These are phyloP conservation scores for Pseudoips prasinana DNA, from an alignment of 2,888 invertebrate genomes.

Conservation along the genomic window DNA sequence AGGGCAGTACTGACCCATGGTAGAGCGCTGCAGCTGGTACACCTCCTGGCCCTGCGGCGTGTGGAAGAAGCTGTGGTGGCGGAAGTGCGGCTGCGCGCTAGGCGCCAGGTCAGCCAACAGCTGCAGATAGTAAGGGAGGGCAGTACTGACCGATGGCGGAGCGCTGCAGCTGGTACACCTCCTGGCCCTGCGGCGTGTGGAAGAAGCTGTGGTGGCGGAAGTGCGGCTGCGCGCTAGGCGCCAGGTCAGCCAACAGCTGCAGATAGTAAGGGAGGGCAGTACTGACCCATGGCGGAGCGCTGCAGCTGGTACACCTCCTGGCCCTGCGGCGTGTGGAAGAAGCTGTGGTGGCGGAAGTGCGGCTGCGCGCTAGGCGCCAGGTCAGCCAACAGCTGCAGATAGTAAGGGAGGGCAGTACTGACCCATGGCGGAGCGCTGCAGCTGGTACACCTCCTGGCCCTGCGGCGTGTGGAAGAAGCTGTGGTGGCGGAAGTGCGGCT, in stretches of 20 bases:
- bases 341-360: slow-evolving; percentile 45
- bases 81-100: slow-evolving; percentile 83
- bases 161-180: slow-evolving; percentile 94
- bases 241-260: slow-evolving; percentile 88
- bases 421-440: slow-evolving; percentile 60
- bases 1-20: slow-evolving; percentile 43
- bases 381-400: neutral
- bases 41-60: slow-evolving; percentile 82
- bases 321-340: slow-evolving; percentile 83
- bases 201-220: slow-evolving; percentile 84
- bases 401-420: slow-evolving; percentile 16
- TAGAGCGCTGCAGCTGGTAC: slow-evolving; percentile 64
- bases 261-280: slow-evolving; percentile 81
- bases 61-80: slow-evolving; percentile 84
- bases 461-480: slow-evolving; percentile 85
- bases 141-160: slow-evolving; percentile 91
- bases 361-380: neutral
- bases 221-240: slow-evolving; percentile 83
- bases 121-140: slow-evolving; percentile 92
- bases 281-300: slow-evolving; percentile 46
- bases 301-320: slow-evolving; percentile 76
- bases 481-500: slow-evolving; percentile 80
- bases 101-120: slow-evolving; percentile 88
- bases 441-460: slow-evolving; percentile 79
- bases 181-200: slow-evolving; percentile 83